These are phyloP conservation scores for Sebastolobus altivelis DNA, from an alignment of 2,797 vertebrate species.

Conservation along the genomic window DNA sequence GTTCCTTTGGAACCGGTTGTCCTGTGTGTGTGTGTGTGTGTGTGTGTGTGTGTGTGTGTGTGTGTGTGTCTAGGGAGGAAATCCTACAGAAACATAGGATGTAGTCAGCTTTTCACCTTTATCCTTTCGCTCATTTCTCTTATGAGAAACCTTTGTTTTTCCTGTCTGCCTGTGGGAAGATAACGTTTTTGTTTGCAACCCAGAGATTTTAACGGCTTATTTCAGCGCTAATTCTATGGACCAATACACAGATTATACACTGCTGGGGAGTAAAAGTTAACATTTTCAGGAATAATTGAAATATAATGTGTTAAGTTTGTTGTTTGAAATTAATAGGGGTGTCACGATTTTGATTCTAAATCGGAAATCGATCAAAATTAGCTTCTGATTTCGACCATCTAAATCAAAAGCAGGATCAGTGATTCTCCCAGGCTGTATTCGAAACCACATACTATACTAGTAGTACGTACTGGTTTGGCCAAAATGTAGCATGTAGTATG, in stretches of 20 bases:
- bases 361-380: too few species aligned
- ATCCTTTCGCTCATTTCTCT: constrained; percentile 61
- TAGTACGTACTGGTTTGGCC: too few species aligned
- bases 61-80: constrained; percentile 60
- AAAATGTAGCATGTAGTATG: too few species aligned
- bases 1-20: constrained; percentile 73
- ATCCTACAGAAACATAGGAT: constrained; percentile 63
- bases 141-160: constrained; percentile 51
- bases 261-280: not conserved
- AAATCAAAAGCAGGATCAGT: too few species aligned
- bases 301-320: not conserved
- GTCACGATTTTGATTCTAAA: too few species aligned
- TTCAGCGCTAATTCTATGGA: constrained; percentile 10
- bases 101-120: constrained; percentile 64
- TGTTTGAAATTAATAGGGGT: not conserved
- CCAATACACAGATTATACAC: not conserved
- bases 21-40: constrained; percentile 48
- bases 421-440: too few species aligned
- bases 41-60: constrained; percentile 32
- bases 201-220: constrained; percentile 35
- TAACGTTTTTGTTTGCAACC: constrained; percentile 39
- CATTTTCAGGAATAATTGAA: not conserved
- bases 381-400: too few species aligned
- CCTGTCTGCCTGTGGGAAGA: constrained; percentile 56
- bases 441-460: too few species aligned